phyloP scores from a whole-genome alignment of 2,797 vertebrate species.

The Macrochelys suwanniensis region DNA sequence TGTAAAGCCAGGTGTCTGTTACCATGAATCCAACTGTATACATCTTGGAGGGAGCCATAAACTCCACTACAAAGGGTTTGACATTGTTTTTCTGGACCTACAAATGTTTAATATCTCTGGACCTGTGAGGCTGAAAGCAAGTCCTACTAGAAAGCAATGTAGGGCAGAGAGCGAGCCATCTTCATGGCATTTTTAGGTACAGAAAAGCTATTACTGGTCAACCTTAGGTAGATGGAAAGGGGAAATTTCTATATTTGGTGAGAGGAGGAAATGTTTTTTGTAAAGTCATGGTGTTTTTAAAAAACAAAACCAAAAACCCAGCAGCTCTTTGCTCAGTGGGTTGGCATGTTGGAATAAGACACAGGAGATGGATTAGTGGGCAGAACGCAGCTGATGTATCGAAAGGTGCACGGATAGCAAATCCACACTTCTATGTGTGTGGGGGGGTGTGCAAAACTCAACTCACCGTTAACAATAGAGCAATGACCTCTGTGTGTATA shows the following conservation, averaged over 20 bases:
- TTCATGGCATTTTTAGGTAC: not conserved
- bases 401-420: not conserved
- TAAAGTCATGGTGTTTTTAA: not conserved
- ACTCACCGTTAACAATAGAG: not conserved
- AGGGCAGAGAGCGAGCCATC: not conserved
- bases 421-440: not conserved
- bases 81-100: not conserved
- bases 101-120: not conserved
- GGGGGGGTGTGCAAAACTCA: not conserved
- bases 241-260: not conserved
- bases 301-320: not conserved
- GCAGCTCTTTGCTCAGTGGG: not conserved
- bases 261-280: not conserved
- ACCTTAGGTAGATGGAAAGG: not conserved
- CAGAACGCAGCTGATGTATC: not conserved
- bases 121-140: not conserved
- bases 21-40: not conserved
- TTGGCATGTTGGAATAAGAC: not conserved
- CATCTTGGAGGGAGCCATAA: not conserved
- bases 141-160: not conserved
- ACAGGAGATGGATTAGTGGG: accelerated
- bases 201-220: not conserved
- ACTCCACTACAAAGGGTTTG: not conserved
- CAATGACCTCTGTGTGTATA: not conserved
- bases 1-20: not conserved